Conservation (phyloP, 2,888 invertebrate genomes). For the Rosalia funebris region DNA sequence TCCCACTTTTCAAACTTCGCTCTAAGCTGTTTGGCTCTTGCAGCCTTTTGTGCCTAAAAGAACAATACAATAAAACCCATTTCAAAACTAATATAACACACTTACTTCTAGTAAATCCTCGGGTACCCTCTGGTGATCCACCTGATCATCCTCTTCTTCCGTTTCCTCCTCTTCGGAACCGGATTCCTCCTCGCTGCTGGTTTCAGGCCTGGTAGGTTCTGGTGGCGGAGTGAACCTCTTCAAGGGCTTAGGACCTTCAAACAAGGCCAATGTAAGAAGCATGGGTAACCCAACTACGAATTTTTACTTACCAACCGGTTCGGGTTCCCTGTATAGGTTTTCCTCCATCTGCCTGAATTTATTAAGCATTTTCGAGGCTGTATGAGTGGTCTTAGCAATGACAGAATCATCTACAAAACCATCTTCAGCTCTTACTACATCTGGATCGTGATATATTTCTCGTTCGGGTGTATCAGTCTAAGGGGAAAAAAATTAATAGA, state of each 20-base stretch:
- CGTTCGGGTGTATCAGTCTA: constrained; percentile 76
- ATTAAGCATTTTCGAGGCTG: constrained; percentile 86
- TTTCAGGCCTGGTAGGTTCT: constrained; percentile 65
- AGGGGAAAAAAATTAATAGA: constrained; percentile 29
- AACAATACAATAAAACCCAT: constrained; percentile 2
- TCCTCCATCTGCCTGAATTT: constrained; percentile 92
- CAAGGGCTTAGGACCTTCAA: constrained; percentile 77
- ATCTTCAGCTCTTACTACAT: constrained; percentile 74
- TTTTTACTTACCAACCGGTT: constrained; percentile 56
- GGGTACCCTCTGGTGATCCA: constrained; percentile 59
- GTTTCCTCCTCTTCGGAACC: constrained; percentile 62
- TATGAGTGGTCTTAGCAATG: constrained; percentile 71
- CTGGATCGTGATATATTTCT: constrained; percentile 78
- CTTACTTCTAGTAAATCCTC: constrained; percentile 58
- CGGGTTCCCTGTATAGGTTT: constrained; percentile 67
- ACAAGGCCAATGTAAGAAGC: too few relatives aligned
- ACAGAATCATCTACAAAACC: constrained; percentile 64
- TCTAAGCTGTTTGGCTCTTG: constrained; percentile 84
- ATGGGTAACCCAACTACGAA: too few relatives aligned
- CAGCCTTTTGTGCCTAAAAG: constrained; percentile 75
- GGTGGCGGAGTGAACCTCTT: constrained; percentile 92
- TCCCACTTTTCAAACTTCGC: constrained; percentile 92
- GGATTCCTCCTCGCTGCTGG: constrained; percentile 61
- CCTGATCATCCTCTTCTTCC: constrained; percentile 63
- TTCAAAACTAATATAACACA: not conserved